A percentile compares a stretch with the other conserved stretches of the same genome.
Evolutionary conservation across 2,888 invertebrate species (phyloP).

Genomic region (Cylindroiulus punctatus): DNA sequence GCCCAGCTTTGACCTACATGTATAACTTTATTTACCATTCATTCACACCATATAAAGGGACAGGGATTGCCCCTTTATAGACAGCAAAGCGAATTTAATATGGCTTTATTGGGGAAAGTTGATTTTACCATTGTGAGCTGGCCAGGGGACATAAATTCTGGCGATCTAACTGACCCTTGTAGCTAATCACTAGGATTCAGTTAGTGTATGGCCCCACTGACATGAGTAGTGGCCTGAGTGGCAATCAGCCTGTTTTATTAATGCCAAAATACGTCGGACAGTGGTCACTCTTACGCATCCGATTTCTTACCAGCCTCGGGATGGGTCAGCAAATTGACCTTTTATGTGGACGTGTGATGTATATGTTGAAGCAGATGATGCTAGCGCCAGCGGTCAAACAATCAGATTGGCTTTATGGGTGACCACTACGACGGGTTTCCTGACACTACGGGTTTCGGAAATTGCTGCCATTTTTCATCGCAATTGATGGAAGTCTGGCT

Average conservation of each 20-base stretch:
- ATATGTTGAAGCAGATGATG: not conserved
- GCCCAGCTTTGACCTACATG: too few species aligned
- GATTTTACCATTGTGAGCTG: not conserved
- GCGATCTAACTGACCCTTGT: not conserved
- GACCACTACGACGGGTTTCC: not conserved
- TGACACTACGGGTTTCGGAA: not conserved
- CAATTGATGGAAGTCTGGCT: not conserved
- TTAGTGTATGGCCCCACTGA: not conserved
- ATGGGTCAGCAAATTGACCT: conserved; percentile 24
- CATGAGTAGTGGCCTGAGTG: not conserved
- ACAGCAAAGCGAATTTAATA: not conserved
- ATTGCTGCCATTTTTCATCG: conserved; percentile 1
- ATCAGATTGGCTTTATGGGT: not conserved
- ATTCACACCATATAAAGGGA: not conserved
- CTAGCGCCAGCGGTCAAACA: not conserved
- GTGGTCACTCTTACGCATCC: not conserved
- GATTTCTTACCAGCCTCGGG: not conserved
- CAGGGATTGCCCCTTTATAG: not conserved
- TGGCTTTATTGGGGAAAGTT: not conserved
- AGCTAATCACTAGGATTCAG: not conserved
- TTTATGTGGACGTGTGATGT: conserved; percentile 17
- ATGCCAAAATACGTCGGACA: not conserved
- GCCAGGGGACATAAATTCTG: not conserved
- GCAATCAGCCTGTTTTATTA: not conserved
- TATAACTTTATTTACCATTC: not conserved